Percentiles rank a stretch among this genome's conserved stretches.
Conservation (phyloP, 2,888 invertebrate species). For the Tuberolachnus salignus region DNA sequence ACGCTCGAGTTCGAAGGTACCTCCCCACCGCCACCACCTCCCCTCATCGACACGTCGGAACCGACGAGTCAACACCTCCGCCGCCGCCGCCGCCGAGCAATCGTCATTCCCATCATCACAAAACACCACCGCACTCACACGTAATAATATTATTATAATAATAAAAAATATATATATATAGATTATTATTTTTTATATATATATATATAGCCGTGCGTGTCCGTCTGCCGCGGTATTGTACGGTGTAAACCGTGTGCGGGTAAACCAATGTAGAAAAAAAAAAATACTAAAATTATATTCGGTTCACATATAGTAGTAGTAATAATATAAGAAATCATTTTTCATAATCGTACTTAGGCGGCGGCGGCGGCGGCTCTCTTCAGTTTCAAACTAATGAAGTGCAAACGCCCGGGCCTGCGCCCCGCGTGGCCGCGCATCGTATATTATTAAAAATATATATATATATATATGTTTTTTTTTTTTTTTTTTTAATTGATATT, state of each 20-base stretch:
- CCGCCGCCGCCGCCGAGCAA: too few species aligned
- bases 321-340: constrained; percentile 47
- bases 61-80: constrained; percentile 28
- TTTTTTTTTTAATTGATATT: constrained; percentile 57
- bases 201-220: neutral
- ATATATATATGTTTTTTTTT: constrained; percentile 30
- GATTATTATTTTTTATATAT: neutral
- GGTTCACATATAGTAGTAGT: constrained; percentile 29
- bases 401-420: constrained; percentile 44
- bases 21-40: neutral
- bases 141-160: neutral
- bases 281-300: constrained; percentile 47
- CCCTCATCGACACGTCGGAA: too few species aligned
- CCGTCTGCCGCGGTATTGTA: neutral
- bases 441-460: too few species aligned
- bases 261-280: too few species aligned
- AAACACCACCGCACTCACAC: neutral
- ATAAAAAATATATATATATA: neutral
- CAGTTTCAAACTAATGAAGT: constrained; percentile 52
- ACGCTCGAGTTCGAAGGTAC: neutral
- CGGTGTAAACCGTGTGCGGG: constrained; percentile 8
- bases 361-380: constrained; percentile 33
- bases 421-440: constrained; percentile 35
- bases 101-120: constrained; percentile 26
- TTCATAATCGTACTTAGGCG: constrained; percentile 46